These are phyloP conservation scores for Stegastes partitus DNA, from an alignment of 2,113 vertebrate species.

Conservation along the genomic window DNA sequence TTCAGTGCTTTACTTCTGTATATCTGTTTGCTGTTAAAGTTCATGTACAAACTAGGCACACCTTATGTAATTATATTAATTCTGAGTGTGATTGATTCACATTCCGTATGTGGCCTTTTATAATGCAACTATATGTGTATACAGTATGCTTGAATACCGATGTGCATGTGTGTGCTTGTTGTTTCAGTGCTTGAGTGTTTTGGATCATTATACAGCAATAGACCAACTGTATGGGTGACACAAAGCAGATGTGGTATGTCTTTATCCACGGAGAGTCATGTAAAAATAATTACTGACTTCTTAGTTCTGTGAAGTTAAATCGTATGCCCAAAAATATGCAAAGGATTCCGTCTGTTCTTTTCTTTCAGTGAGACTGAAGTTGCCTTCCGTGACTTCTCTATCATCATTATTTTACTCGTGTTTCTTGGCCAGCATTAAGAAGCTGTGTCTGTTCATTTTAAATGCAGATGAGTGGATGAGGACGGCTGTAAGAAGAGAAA, in stretches of 20 bases:
- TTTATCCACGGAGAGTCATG: constrained; percentile 6
- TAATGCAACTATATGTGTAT: constrained; percentile 45
- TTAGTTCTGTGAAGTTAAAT: constrained; percentile 6
- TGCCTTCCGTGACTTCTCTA: not conserved
- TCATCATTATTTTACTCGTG: not conserved
- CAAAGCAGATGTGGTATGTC: constrained; percentile 3
- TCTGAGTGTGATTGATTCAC: constrained; percentile 36
- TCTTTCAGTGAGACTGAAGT: not conserved
- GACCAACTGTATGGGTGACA: constrained; percentile 21
- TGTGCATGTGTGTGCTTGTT: constrained; percentile 24
- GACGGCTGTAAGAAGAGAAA: constrained; percentile 8
- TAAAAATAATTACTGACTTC: not conserved
- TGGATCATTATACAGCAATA: constrained; percentile 24
- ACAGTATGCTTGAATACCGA: constrained; percentile 32
- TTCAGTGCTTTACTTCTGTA: not conserved
- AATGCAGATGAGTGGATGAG: constrained; percentile 28
- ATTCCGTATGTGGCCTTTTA: constrained; percentile 45
- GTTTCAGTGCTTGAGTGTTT: constrained; percentile 16
- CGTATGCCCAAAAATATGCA: constrained; percentile 5
- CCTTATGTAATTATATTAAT: constrained; percentile 31
- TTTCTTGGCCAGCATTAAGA: constrained; percentile 5
- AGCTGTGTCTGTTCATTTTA: constrained; percentile 21
- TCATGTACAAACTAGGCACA: constrained; percentile 21
- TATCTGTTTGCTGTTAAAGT: constrained; percentile 9
- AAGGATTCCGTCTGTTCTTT: not conserved